Evolutionary conservation across 2,888 invertebrate genomes (phyloP), one percentile per base, ranked within the genome.

Genomic region (Flexamia atlantica): DNA sequence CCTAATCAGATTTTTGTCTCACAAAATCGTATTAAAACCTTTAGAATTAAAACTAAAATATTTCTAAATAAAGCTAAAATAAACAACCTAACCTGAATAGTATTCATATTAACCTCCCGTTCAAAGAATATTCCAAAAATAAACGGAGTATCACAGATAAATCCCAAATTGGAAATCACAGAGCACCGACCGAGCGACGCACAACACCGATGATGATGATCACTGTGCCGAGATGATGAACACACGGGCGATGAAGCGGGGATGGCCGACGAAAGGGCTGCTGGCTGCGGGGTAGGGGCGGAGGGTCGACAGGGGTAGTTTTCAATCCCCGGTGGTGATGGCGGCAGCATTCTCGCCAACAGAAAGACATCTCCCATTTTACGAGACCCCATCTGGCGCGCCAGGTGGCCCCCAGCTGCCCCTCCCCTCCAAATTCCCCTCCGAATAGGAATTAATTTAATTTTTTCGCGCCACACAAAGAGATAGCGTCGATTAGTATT

Each of bases 321-420:
- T 46, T 53, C 53, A 23, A 20, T 20, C 72, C 32, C 72, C 42
- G 9, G n/a, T 36, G 42, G 42, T 23, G 72, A 72, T 72, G 72
- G 72, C 72, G 72, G 72, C 72, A n/a, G 2, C 72, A 7, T 4
- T 40, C 36, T 36, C 23, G 42, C 42, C 32, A 72, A 40, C 72
- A 72, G 72, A 36, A 42, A 72, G 72, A 72, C 72, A 72, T 72
- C 72, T 72, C 40, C 72, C 72, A 72, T 72, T 72, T 72, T 72
- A 72, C 42, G 72, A 68, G 68, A 23, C 40, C n/a, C 32, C 72
- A 36, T n/a, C 42, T 40, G 40, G 32, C 72, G 72, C 14, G 42
- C 72, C 72, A 72, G 72, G 72, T 72, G 72, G 72, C n/a, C 42
- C 12, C 7, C 68, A 68, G 68, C 72, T 72, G 72, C 23, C 40